Base-by-base conservation (phyloP, 2,797 vertebrate species). In the Centropyge bicolor region DNA sequence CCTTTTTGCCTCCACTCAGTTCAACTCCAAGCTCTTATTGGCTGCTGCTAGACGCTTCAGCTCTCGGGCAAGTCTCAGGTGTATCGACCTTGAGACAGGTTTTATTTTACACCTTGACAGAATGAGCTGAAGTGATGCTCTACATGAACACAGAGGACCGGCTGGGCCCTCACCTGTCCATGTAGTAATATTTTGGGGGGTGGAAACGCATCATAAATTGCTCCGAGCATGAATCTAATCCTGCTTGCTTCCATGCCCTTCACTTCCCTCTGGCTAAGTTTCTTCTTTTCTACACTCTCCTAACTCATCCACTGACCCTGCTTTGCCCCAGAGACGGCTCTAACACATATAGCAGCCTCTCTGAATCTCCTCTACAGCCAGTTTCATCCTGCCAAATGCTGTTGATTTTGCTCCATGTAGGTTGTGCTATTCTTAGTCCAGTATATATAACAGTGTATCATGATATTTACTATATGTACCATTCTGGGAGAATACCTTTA, bases 301-400 rank as follows among this genome's bases (percentile, higher is more conserved):
- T 6, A 20, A n/a, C 31, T 20, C 19, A 19, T 27, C 31, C 54
- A 17, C 22, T 19, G 57, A 31, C 70, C 46, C 36, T 52, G 63
- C 24, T 48, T 38, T 36, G 31, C 63, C 46, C n/a, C 7, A 22
- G 46, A 38, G 19, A 49, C 45, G 10, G n/a, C 35, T 41, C 36
- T 17, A 48, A 9, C 38, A 54, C 27, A 45, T 36, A 14, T 10
- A 22, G 13, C 60, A 51, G 27, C 38, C 17, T 31, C 54, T 40
- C 43, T 67, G 55, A 41, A 24, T 76, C 55, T 61, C 41, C n/a
- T 65, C 64, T 22, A 9, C 5, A 56, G 36, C 49, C n/a, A 27
- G 17, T 60, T 46, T 40, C 61, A 17, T 41, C 12, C 4, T 40
- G 17, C 46, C 45, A n/a, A 1, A 20, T 65, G 46, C 40, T 46